Evolutionary conservation across 2,113 vertebrate species (phyloP).

Genomic region (Butorides virescens): DNA sequence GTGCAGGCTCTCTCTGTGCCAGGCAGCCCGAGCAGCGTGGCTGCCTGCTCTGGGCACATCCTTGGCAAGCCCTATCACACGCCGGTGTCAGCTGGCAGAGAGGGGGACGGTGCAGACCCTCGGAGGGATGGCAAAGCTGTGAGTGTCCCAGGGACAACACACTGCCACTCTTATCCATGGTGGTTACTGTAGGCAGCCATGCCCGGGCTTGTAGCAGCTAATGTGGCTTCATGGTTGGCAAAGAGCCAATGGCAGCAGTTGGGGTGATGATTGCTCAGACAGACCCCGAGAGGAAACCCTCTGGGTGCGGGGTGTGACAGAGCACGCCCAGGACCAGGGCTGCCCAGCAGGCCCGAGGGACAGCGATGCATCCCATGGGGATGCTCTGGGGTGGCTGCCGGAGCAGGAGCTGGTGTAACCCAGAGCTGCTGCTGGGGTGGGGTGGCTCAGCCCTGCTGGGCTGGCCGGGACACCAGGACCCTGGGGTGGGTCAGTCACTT

Average conservation of each 20-base stretch:
- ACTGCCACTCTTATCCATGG: background rate
- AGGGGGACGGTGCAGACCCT: background rate
- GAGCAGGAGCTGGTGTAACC: background rate
- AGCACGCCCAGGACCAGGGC: background rate
- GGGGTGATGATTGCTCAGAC: background rate
- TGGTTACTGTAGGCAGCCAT: rapidly evolving
- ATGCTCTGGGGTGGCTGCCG: rapidly evolving
- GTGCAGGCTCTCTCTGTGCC: background rate
- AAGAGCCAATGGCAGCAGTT: background rate
- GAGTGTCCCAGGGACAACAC: background rate
- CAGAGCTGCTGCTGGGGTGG: background rate
- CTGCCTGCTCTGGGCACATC: background rate
- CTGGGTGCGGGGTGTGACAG: background rate
- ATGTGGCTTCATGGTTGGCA: too few species aligned
- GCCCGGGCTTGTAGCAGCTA: background rate
- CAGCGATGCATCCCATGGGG: background rate
- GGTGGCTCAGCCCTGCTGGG: background rate
- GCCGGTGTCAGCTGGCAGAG: background rate
- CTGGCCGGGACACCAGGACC: background rate
- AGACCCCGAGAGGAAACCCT: background rate
- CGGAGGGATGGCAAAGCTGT: background rate
- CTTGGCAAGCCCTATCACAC: background rate
- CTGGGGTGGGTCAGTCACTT: background rate
- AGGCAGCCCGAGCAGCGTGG: background rate
- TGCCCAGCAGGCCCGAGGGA: rapidly evolving